These are phyloP conservation scores for Sarcophaga caerulescens DNA, from an alignment of 2,888 invertebrate genomes.

Conservation along the genomic window DNA sequence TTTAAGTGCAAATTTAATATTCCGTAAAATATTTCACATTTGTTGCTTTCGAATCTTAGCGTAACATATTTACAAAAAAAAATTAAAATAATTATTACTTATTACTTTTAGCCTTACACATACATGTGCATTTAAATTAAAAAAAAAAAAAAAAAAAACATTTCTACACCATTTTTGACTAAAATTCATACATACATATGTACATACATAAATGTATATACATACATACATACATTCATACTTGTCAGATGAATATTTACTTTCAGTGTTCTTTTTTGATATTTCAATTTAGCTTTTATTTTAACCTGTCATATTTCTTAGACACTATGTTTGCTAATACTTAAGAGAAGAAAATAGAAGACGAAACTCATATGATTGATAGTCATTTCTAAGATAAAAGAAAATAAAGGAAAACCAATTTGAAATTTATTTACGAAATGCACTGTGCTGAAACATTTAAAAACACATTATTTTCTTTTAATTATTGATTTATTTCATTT, in stretches of 20 bases:
- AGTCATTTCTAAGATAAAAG: not conserved
- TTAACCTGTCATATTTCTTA: conserved; percentile 4
- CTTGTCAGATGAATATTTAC: not conserved
- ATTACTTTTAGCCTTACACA: not conserved
- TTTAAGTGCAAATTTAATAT: too few relatives aligned
- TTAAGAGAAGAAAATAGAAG: not conserved
- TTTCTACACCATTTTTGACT: too few relatives aligned
- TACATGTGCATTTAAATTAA: not conserved
- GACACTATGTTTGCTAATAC: not conserved
- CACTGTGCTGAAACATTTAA: conserved; percentile 1
- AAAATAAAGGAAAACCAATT: not conserved
- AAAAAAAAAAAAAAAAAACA: too few relatives aligned
- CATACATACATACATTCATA: not conserved
- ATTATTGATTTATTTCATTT: conserved; percentile 14
- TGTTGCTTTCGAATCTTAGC: too few relatives aligned
- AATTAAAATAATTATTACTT: not conserved
- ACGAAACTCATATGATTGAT: not conserved
- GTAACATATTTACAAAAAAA: not conserved
- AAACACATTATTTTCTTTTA: conserved; percentile 2
- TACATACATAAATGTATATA: too few relatives aligned
- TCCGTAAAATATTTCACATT: too few relatives aligned
- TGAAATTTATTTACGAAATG: not conserved
- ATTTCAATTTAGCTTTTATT: conserved; percentile 5
- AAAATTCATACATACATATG: too few relatives aligned
- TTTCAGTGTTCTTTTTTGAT: not conserved